Base-by-base conservation (phyloP, 1,140 invertebrate genomes). In the Hypothenemus hampei region DNA sequence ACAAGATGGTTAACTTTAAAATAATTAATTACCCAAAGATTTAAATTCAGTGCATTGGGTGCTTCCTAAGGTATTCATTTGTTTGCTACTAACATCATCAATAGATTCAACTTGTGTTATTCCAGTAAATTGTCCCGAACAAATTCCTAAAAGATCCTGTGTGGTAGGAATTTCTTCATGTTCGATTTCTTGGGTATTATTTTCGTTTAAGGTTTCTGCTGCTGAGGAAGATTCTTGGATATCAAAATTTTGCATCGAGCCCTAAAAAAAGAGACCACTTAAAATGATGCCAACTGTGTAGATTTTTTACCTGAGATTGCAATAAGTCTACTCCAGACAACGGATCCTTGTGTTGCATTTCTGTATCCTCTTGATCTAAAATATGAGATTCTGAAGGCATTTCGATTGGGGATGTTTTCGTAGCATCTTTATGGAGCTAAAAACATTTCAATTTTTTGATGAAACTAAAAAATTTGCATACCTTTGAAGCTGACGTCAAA, bases 61-160 rank as follows among this genome's bases (percentile, higher is more conserved):
- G 33, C 13, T 22, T 39, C 21, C 21, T 15, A 43, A 43, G 19
- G 8, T 15, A 23, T 22, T 23, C n/a, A 31, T 5, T 24, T 46
- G 4, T 45, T 48, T 29, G 19, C n/a, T 44, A 5, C 15, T 45
- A n/a, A n/a, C n/a, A 2, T 51, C 18, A 20, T 10, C 51, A 29
- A 18, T 20, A 24, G 24, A 24, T 37, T 48, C 47, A 18, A 44
- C 5, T 50, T 58, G 58, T 31, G 48, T 54, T 49, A 60, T 20
- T 35, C 40, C 59, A 13, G 63, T 63, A 61, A 72, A 70, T 40
- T 64, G 51, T 22, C 69, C 69, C 15, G 69, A 71, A 61, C 69
- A 71, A 22, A 70, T 59, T 40, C 65, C 55, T 23, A 65, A 21
- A 10, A 69, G 52, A 52, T 70, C 64, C 56, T 70, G 67, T 26